phyloP scores from a whole-genome alignment of 2,113 vertebrate species.

The Psettodes erumei region DNA sequence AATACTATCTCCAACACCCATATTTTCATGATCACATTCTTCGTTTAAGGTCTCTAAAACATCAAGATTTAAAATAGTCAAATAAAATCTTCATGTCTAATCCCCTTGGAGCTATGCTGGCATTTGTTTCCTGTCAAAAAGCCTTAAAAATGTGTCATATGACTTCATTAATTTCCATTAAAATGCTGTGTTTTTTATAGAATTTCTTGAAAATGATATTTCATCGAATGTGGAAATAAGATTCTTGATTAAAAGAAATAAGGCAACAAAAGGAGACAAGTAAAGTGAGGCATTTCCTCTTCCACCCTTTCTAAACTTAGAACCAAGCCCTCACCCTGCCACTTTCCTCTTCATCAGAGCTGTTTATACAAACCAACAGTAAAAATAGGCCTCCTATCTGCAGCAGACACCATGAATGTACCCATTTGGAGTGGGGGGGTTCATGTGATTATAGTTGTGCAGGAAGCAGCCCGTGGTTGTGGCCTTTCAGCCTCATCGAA shows the following conservation, averaged over 20 bases:
- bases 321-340: constrained; percentile 19
- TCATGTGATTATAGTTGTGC: constrained; percentile 20
- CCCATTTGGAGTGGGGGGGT: background rate
- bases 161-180: background rate
- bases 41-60: background rate
- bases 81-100: too few species aligned
- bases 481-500: constrained; percentile 18
- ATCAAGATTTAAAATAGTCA: background rate
- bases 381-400: constrained; percentile 47
- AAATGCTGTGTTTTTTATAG: background rate
- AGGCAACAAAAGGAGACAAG: background rate
- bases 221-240: background rate
- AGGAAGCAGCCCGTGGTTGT: constrained; percentile 9
- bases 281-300: constrained; percentile 12
- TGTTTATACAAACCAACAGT: constrained; percentile 38
- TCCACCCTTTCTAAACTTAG: constrained; percentile 3
- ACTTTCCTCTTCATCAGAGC: constrained; percentile 49
- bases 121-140: constrained; percentile 9
- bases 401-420: constrained; percentile 14
- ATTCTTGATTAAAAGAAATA: constrained; percentile 12
- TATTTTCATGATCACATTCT: background rate
- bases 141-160: background rate
- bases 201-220: constrained; percentile 1
- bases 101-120: too few species aligned
- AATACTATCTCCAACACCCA: background rate